Percentiles rank a stretch among this genome's conserved stretches.
These are phyloP conservation scores for Zootoca vivipara DNA, from an alignment of 2,113 vertebrate genomes.

Conservation along the genomic window DNA sequence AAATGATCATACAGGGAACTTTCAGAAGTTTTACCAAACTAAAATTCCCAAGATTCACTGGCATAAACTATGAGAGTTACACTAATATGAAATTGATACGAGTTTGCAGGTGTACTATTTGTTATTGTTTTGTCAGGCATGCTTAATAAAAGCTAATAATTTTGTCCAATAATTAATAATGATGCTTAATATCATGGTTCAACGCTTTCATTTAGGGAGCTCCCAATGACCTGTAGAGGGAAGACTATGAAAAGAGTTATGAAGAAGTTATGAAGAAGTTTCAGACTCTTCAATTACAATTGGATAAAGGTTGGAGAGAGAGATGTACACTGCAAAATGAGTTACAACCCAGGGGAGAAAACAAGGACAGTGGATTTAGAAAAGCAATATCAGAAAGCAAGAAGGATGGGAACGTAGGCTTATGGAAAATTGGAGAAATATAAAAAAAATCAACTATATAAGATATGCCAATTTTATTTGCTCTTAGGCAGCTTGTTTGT, in stretches of 20 bases:
- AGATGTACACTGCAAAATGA: neutral
- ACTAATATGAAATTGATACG: neutral
- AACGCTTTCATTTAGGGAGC: slow-evolving; percentile 19
- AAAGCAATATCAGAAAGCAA: slow-evolving; percentile 19
- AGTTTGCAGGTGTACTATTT: neutral
- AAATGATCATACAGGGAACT: neutral
- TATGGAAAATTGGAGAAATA: slow-evolving; percentile 10
- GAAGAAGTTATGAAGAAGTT: slow-evolving; percentile 12
- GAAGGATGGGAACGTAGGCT: slow-evolving; percentile 4
- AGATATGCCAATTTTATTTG: slow-evolving; percentile 13
- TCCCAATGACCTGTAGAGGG: neutral
- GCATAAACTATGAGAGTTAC: neutral
- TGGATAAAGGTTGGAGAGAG: slow-evolving; percentile 25
- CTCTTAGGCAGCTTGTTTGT: slow-evolving; percentile 18
- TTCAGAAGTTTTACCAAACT: neutral
- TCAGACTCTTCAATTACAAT: slow-evolving; percentile 30
- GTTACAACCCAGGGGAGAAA: slow-evolving; percentile 37
- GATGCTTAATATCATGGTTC: slow-evolving; percentile 32
- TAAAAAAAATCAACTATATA: slow-evolving; percentile 2
- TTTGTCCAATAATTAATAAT: slow-evolving; percentile 19
- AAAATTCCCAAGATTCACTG: neutral
- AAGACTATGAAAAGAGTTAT: neutral
- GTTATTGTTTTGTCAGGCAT: neutral
- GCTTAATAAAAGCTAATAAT: slow-evolving; percentile 29
- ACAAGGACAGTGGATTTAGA: slow-evolving; percentile 4